These are phyloP conservation scores for Syngnathus typhle DNA, from an alignment of 2,113 vertebrate genomes.

Conservation along the genomic window DNA sequence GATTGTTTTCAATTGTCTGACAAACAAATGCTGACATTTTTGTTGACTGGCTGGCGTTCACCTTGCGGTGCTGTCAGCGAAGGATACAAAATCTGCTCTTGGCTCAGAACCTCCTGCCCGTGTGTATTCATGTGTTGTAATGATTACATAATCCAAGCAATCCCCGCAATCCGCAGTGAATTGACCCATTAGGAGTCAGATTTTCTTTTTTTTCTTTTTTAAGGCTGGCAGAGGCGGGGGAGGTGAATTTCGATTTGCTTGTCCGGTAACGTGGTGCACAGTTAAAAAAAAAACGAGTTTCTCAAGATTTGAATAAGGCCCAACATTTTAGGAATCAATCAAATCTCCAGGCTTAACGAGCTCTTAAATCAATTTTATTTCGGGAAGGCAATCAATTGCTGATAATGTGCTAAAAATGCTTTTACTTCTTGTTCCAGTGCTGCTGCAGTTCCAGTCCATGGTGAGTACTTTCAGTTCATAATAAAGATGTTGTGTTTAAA, in stretches of 20 bases:
- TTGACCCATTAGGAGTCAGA: slow-evolving; percentile 6
- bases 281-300: no score
- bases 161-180: slow-evolving; percentile 15
- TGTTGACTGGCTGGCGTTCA: background rate
- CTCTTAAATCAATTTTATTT: background rate
- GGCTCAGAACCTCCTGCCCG: slow-evolving; percentile 24
- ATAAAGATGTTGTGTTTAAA: no score
- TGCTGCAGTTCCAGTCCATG: background rate
- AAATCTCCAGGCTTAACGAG: no score
- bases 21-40: background rate
- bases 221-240: background rate
- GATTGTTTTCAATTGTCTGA: background rate
- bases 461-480: slow-evolving; percentile 20
- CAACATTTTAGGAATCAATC: no score
- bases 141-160: slow-evolving; percentile 45
- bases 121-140: slow-evolving; percentile 10
- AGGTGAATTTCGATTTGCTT: no score
- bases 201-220: background rate
- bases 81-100: slow-evolving; percentile 38
- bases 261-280: no score
- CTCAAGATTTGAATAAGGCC: no score
- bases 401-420: background rate
- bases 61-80: slow-evolving; percentile 9
- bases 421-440: slow-evolving; percentile 34
- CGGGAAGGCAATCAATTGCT: background rate